Evolutionary conservation across 2,888 invertebrate species (phyloP), one percentile per base, ranked within the genome.

Genomic region (Diogma glabrata): DNA sequence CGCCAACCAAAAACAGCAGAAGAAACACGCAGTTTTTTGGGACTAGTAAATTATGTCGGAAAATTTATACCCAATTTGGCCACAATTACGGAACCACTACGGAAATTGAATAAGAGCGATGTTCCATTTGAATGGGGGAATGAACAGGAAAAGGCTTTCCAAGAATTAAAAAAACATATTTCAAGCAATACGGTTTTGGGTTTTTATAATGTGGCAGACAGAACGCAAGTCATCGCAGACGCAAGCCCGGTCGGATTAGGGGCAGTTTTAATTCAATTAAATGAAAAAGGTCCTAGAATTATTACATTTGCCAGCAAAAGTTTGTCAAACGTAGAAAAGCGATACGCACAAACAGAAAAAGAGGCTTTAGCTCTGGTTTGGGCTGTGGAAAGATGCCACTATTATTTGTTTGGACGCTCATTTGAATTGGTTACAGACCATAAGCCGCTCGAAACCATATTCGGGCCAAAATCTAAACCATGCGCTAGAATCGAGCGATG

Each of bases 391-490:
- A 14, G 8, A 17, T 36, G 14, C 17, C 14, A 17, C 5, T 17
- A 17, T 3, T 36, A n/a, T n/a, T 20, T 40, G 2, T 40, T 20
- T 19, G 40, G 40, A 6, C 17, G 20, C 9, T 5, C 17, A 20
- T 40, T 40, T 40, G 40, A 40, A 40, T 40, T 40, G 40, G 19
- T 40, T 4, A 40, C 40, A 20, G 19, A n/a, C n/a, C n/a, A n/a
- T n/a, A n/a, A n/a, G n/a, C n/a, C n/a, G n/a, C n/a, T n/a, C n/a
- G n/a, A n/a, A n/a, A n/a, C n/a, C n/a, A n/a, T n/a, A n/a, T n/a
- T n/a, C n/a, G n/a, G n/a, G n/a, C n/a, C n/a, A 4, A 40, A 40
- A 6, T 19, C n/a, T 12, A 40, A 40, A 19, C 10, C 4, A 12
- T 40, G 10, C n/a, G 19, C 40, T 33, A 12, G 33, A 33, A 33